Conservation (phyloP, 2,113 vertebrate species). For the Eudyptes chrysolophus region DNA sequence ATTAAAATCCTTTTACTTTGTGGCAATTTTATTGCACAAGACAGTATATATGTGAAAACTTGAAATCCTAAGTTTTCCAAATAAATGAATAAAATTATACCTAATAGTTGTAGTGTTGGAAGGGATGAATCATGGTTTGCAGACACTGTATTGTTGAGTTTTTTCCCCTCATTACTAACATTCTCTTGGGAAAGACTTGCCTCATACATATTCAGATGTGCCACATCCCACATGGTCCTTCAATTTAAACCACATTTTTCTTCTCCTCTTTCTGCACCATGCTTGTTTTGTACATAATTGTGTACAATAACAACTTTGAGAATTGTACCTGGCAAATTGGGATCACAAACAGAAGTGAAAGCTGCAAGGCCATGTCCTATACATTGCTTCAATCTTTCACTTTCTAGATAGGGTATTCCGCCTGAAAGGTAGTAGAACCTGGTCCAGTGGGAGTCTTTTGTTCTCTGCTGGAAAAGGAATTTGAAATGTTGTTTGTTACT, state of each 20-base stretch:
- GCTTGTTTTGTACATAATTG: neutral
- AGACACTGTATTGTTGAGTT: neutral
- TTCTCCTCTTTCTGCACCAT: neutral
- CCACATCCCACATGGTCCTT: neutral
- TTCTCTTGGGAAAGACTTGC: neutral
- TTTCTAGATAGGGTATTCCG: neutral
- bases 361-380: neutral
- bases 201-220: constrained; percentile 3
- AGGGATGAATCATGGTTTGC: neutral
- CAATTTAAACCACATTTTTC: neutral
- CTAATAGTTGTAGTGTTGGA: neutral
- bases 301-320: neutral
- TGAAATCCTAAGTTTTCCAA: neutral
- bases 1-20: neutral
- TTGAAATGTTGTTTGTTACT: neutral
- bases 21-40: neutral
- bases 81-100: neutral
- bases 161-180: neutral
- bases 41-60: neutral
- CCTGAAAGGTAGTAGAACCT: neutral
- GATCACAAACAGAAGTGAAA: neutral
- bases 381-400: neutral
- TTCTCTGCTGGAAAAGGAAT: neutral
- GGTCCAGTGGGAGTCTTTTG: neutral
- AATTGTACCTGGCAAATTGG: neutral